Percentiles rank a stretch among this genome's conserved stretches.
Conservation (phyloP, 1,140 invertebrate species). For the Bombus ignitus region DNA sequence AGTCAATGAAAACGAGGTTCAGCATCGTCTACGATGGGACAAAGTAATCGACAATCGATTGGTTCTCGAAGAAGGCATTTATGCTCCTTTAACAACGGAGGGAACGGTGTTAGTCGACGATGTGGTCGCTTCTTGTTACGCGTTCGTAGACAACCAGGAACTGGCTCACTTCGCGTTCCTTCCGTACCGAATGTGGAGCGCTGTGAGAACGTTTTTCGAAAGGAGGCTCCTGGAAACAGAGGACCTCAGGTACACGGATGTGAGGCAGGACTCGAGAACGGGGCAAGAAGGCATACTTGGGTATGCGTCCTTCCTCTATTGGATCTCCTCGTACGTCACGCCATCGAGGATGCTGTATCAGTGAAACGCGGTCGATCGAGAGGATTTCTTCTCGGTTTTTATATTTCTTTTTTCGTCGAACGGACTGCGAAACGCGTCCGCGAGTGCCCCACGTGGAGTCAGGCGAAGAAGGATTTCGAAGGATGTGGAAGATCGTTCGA, state of each 20-base stretch:
- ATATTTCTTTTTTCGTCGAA: too few species aligned
- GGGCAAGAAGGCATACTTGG: constrained; percentile 88
- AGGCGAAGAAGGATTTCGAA: too few species aligned
- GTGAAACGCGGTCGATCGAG: background rate
- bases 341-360: constrained; percentile 82
- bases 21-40: constrained; percentile 80
- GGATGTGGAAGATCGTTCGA: too few species aligned
- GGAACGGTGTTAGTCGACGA: constrained; percentile 96
- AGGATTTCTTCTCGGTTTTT: background rate
- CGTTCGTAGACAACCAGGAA: constrained; percentile 91
- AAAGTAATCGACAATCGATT: constrained; percentile 85
- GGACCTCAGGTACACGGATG: constrained; percentile 52
- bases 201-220: constrained; percentile 75
- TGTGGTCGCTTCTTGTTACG: constrained; percentile 97
- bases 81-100: constrained; percentile 93
- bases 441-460: background rate
- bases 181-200: constrained; percentile 87
- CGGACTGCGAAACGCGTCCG: constrained; percentile 34
- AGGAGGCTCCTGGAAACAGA: constrained; percentile 4
- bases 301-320: constrained; percentile 92
- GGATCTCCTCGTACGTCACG: constrained; percentile 87
- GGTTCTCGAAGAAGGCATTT: constrained; percentile 88
- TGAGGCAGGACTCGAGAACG: constrained; percentile 23
- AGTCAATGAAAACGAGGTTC: constrained; percentile 69
- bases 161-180: constrained; percentile 93